A percentile compares a stretch with the other conserved stretches of the same genome.
Conservation (phyloP, 2,113 vertebrate species). For the Mesocricetus auratus region DNA sequence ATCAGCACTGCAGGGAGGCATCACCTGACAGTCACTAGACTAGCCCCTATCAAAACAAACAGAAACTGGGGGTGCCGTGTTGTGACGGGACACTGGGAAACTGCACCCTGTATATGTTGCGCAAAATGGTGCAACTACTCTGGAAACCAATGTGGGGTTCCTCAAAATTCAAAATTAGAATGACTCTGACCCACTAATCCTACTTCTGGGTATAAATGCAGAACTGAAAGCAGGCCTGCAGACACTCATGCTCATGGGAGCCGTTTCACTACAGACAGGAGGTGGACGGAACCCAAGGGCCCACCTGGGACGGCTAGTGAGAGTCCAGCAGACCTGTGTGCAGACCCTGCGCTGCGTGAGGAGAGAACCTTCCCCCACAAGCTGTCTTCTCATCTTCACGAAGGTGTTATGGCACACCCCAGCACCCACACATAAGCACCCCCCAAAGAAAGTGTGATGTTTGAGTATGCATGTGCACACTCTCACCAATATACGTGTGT, state of each 20-base stretch:
- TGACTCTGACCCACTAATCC: constrained; percentile 17
- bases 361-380: not conserved
- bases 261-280: constrained; percentile 10
- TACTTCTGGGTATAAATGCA: not conserved
- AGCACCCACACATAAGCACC: not conserved
- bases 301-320: not conserved
- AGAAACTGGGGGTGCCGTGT: not conserved
- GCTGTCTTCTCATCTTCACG: not conserved
- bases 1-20: constrained; percentile 2
- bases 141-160: not conserved
- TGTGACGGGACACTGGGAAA: not conserved
- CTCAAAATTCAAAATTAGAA: constrained; percentile 43
- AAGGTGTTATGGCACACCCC: fast-evolving
- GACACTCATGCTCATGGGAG: not conserved
- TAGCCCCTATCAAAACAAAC: not conserved
- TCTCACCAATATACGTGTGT: no score
- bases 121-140: not conserved
- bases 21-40: not conserved
- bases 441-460: not conserved
- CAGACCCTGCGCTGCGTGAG: not conserved
- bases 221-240: not conserved
- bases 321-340: not conserved
- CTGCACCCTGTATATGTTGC: not conserved
- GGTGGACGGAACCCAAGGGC: not conserved
- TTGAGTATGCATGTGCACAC: not conserved